phyloP scores from a whole-genome alignment of 2,113 vertebrate species.

The Leptocoma aspasia region DNA sequence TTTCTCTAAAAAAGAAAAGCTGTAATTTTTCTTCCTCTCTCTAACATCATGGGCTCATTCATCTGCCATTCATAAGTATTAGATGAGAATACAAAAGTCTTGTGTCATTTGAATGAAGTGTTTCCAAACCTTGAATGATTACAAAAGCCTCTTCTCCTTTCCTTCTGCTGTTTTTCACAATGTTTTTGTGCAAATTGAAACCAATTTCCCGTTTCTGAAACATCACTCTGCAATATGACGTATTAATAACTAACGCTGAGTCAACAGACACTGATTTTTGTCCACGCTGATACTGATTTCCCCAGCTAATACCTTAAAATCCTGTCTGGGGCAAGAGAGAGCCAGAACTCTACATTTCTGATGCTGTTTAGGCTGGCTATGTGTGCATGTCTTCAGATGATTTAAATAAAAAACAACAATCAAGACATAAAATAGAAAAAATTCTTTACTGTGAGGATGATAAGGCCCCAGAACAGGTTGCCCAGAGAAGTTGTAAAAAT shows the following conservation, averaged over 20 bases:
- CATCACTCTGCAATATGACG: fast-evolving
- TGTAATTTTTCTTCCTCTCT: background rate
- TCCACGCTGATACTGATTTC: background rate
- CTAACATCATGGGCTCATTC: background rate
- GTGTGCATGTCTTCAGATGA: background rate
- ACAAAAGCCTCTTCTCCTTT: background rate
- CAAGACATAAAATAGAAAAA: background rate
- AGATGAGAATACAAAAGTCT: background rate
- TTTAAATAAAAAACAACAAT: background rate
- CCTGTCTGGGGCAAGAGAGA: background rate
- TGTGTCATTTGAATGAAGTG: background rate
- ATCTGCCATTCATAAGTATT: background rate
- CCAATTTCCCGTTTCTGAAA: background rate
- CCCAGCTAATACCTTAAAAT: background rate
- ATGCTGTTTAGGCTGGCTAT: background rate
- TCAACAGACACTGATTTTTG: background rate
- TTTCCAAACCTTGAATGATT: background rate
- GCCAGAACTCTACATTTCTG: background rate
- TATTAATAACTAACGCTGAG: background rate
- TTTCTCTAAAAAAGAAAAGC: background rate
- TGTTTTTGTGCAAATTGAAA: background rate
- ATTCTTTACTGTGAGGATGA: background rate
- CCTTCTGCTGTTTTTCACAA: background rate
- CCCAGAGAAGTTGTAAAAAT: background rate
- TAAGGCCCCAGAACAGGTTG: background rate